phyloP scores from a whole-genome alignment of 2,797 vertebrate species.

The Knipowitschia caucasica region DNA sequence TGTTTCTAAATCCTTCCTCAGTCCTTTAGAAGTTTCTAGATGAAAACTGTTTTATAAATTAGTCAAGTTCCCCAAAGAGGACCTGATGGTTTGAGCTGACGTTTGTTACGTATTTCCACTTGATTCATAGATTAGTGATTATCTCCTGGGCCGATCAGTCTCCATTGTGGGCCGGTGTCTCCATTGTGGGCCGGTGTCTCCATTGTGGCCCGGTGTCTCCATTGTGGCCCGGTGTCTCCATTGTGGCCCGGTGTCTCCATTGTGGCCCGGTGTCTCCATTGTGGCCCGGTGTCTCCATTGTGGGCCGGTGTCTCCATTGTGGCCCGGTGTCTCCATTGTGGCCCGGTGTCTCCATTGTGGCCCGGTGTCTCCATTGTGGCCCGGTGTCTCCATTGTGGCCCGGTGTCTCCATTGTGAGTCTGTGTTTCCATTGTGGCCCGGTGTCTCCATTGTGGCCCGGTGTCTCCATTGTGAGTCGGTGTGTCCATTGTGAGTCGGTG shows the following conservation, averaged over 20 bases:
- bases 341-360: constrained; percentile 38
- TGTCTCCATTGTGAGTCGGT: constrained; percentile 37
- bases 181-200: constrained; percentile 38
- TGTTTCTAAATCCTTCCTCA: too few species aligned
- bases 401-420: constrained; percentile 34
- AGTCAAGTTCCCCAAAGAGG: too few species aligned
- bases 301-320: constrained; percentile 37
- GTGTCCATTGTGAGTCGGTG: constrained; percentile 38
- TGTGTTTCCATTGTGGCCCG: constrained; percentile 37
- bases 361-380: constrained; percentile 38
- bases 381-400: constrained; percentile 37
- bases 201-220: constrained; percentile 40
- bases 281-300: constrained; percentile 40
- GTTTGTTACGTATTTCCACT: too few species aligned
- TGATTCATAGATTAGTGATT: constrained; percentile 13
- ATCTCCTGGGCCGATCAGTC: constrained; percentile 40
- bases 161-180: constrained; percentile 41
- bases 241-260: constrained; percentile 40
- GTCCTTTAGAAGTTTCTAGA: too few species aligned
- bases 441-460: constrained; percentile 37
- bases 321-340: constrained; percentile 39
- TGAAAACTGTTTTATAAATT: too few species aligned
- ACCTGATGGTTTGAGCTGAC: too few species aligned
- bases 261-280: constrained; percentile 38
- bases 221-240: constrained; percentile 41